A percentile compares a stretch with the other conserved stretches of the same genome.
Evolutionary conservation across 2,888 invertebrate genomes (phyloP).

Genomic region (Meandrusa payeni): DNA sequence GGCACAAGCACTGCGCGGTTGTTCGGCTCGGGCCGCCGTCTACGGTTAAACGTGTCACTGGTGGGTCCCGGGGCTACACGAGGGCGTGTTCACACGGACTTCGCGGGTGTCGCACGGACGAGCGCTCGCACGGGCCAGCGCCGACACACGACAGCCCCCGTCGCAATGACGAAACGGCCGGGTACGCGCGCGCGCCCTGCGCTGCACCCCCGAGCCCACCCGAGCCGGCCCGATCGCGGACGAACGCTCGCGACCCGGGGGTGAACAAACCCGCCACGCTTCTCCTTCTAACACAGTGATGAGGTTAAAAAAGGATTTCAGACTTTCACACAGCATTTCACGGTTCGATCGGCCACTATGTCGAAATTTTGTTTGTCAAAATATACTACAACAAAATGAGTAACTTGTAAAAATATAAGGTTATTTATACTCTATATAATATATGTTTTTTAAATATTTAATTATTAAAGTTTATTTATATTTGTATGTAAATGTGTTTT

Average conservation of each 20-base stretch:
- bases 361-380: no score
- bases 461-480: no score
- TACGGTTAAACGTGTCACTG: conserved; percentile 32
- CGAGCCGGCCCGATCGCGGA: conserved; percentile 57
- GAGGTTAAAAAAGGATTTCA: conserved; percentile 77
- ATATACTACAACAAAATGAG: no score
- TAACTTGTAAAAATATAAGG: no score
- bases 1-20: conserved; percentile 80
- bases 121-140: conserved; percentile 73
- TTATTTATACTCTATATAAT: no score
- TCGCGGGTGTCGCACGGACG: conserved; percentile 43
- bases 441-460: no score
- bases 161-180: conserved; percentile 80
- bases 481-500: no score
- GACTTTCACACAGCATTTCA: conserved; percentile 69
- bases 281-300: conserved; percentile 75
- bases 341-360: conserved; percentile 59
- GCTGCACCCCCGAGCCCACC: conserved; percentile 73
- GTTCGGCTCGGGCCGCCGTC: conserved; percentile 31
- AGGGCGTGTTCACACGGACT: conserved; percentile 37
- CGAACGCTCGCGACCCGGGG: conserved; percentile 65
- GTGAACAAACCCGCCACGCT: conserved; percentile 76
- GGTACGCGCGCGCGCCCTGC: conserved; percentile 77
- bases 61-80: conserved; percentile 35
- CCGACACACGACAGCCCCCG: conserved; percentile 78